Conservation (phyloP, 92 coral and sea anemone genomes). For the Diadumene lineata region DNA sequence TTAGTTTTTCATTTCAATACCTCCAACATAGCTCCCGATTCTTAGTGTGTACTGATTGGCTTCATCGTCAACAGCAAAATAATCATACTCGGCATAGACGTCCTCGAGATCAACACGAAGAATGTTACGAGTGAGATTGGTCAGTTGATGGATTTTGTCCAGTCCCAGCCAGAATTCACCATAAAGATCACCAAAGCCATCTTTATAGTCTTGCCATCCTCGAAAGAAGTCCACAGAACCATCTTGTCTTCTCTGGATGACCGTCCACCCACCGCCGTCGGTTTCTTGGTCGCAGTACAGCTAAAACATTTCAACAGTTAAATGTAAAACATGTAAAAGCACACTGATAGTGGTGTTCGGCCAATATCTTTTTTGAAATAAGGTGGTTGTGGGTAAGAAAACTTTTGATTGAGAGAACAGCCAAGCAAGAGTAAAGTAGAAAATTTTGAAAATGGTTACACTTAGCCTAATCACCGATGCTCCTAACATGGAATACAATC, state of each 20-base stretch:
- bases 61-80: conserved; percentile 2
- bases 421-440: no score
- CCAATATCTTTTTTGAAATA: no score
- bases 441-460: no score
- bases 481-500: no score
- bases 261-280: conserved; percentile 11
- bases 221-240: conserved; percentile 2
- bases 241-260: conserved; percentile 8
- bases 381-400: no score
- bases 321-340: no score
- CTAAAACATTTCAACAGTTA: no score
- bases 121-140: neutral
- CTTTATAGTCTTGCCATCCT: neutral
- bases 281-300: conserved; percentile 14
- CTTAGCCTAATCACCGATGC: no score
- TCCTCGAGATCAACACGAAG: conserved; percentile 4
- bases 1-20: no score
- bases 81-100: neutral
- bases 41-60: neutral
- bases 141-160: conserved; percentile 2
- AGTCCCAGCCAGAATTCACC: conserved; percentile 9
- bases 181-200: neutral
- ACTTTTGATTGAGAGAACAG: no score
- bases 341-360: no score
- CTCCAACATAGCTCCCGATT: neutral